Conservation (phyloP, 2,888 invertebrate species). For the Drosophila tanythrix region DNA sequence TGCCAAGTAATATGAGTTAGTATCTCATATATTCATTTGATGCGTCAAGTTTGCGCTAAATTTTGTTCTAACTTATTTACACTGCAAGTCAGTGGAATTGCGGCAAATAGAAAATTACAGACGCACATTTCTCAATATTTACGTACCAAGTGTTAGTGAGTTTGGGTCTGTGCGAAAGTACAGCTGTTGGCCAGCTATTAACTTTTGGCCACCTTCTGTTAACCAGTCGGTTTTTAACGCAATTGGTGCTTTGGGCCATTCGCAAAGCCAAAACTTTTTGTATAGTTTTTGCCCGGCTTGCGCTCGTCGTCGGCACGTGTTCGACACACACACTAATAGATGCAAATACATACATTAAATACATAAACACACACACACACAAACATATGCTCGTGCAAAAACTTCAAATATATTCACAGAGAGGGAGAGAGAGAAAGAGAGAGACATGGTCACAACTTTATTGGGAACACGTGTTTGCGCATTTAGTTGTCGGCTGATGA, state of each 20-base stretch:
- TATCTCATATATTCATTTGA: neutral
- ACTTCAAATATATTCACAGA: neutral
- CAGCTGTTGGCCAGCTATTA: slow-evolving; percentile 52
- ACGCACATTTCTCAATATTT: slow-evolving; percentile 60
- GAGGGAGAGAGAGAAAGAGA: neutral
- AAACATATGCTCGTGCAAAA: neutral
- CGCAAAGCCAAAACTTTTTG: slow-evolving; percentile 65
- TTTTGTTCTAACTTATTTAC: slow-evolving; percentile 31
- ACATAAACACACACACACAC: slow-evolving; percentile 19
- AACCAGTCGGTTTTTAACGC: slow-evolving; percentile 8
- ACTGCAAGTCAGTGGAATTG: slow-evolving; percentile 26
- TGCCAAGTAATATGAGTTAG: neutral
- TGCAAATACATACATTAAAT: slow-evolving; percentile 65
- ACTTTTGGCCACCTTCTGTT: slow-evolving; percentile 45
- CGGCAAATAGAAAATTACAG: slow-evolving; percentile 48
- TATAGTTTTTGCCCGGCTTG: slow-evolving; percentile 54
- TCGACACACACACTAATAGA: slow-evolving; percentile 65
- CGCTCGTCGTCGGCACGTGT: slow-evolving; percentile 35
- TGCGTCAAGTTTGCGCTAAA: neutral
- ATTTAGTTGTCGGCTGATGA: slow-evolving; percentile 59
- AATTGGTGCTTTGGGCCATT: slow-evolving; percentile 48
- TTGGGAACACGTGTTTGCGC: slow-evolving; percentile 73
- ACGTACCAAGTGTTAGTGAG: slow-evolving; percentile 26
- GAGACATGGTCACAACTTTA: slow-evolving; percentile 43
- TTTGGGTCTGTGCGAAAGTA: slow-evolving; percentile 11